Evolutionary conservation across 2,113 vertebrate genomes (phyloP), one percentile per base, ranked within the genome.

Genomic region (Azemiops feae): DNA sequence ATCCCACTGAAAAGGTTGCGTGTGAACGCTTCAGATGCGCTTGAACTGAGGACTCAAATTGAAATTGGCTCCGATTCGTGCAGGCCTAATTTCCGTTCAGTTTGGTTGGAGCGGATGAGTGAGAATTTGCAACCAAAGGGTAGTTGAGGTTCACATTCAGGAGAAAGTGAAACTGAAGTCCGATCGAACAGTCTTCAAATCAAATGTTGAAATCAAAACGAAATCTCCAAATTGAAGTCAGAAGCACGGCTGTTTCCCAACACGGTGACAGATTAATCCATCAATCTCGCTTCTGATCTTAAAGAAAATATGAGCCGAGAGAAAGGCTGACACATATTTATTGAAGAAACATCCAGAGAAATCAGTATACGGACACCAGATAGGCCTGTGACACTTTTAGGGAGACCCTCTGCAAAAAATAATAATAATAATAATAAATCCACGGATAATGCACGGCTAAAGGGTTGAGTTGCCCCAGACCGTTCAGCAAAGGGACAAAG

Each of bases 401-500:
- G 50, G 60, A 57, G 3, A 39, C 16, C 39, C 6, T 27, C 34
- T 92, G 86, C 47, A 88, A 88, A 92, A 60, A 60, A 58, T 18
- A 88, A 45, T 45, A 45, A 45, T 45, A 45, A 45, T 45, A 45
- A 45, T 45, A 45, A 45, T 45, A 45, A 45, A n/a, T 47, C 20
- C 69, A 22, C 0, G 1, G 34, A 20, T 81, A 81, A 39, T 8
- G 2, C n/a, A 81, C 1, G 0, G 5, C 5, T 81, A 39, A 50
- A 90, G 39, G 92, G 87, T 87, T 90, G 87, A 27, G 88, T 0
- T 23, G 0, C 0, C 23, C 0, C 85, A 55, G 90, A n/a, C 88
- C 0, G 7, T 0, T 1, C 39, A 0, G 0, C 89, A 34, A 91
- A 4, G 88, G 47, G 74, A 52, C 22, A 7, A 20, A 30, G 5